phyloP scores from a whole-genome alignment of 2,797 vertebrate species.

The Thunnus albacares region DNA sequence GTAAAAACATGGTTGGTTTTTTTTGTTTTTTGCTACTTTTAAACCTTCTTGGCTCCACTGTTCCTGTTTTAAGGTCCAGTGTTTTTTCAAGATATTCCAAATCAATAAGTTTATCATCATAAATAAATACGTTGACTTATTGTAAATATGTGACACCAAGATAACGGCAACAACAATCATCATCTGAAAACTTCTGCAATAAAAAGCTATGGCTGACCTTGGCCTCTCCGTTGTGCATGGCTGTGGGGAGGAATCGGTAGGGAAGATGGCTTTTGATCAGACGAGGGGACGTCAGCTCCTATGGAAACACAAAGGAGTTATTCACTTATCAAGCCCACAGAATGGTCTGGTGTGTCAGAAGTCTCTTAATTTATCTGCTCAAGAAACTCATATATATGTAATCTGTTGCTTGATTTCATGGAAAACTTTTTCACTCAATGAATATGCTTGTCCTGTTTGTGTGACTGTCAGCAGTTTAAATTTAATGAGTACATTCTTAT shows the following conservation, averaged over 20 bases:
- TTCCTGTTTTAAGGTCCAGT: too few relatives aligned
- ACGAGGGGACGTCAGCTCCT: slow-evolving; percentile 97
- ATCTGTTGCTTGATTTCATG: not conserved
- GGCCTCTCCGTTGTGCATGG: slow-evolving; percentile 95
- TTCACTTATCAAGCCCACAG: not conserved
- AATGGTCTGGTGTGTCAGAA: not conserved
- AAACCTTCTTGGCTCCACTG: too few relatives aligned
- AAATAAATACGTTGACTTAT: too few relatives aligned
- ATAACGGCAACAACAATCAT: too few relatives aligned
- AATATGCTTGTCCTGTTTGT: not conserved
- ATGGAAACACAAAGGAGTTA: slow-evolving; percentile 10
- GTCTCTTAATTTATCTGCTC: not conserved
- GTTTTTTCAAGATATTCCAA: too few relatives aligned
- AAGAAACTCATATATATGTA: not conserved
- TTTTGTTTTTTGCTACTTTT: too few relatives aligned
- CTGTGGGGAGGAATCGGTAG: slow-evolving; percentile 94
- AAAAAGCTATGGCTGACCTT: slow-evolving; percentile 86
- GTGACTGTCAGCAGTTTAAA: not conserved
- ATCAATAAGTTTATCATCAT: too few relatives aligned
- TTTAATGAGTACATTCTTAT: not conserved
- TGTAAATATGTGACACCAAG: not conserved
- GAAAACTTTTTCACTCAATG: not conserved
- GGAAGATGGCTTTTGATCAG: slow-evolving; percentile 99
- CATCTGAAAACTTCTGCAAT: not conserved
- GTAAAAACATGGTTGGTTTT: too few relatives aligned